These are phyloP conservation scores for Andrena minutula DNA, from an alignment of 2,888 invertebrate genomes.

Conservation along the genomic window DNA sequence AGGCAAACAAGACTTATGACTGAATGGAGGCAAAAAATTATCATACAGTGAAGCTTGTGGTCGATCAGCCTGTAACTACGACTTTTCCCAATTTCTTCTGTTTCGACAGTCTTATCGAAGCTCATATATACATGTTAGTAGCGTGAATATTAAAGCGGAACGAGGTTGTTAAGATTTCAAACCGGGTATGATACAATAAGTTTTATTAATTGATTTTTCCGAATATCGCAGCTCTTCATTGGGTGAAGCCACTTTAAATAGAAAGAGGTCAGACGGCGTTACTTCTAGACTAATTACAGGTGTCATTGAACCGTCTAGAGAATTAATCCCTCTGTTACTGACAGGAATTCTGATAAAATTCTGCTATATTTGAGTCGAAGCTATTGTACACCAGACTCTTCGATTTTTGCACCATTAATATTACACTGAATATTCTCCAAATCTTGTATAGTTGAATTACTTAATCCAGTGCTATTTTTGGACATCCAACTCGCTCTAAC, in stretches of 20 bases:
- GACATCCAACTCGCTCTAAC: no score
- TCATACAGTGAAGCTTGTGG: no score
- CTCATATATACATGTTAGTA: neutral
- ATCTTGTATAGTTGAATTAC: neutral
- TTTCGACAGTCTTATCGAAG: neutral
- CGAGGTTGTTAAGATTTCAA: neutral
- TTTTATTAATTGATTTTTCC: constrained; percentile 52
- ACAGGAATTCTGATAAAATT: constrained; percentile 60
- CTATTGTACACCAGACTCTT: constrained; percentile 34
- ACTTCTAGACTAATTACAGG: constrained; percentile 70
- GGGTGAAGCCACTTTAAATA: constrained; percentile 66
- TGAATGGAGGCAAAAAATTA: no score
- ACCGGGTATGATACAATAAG: neutral
- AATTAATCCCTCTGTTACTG: constrained; percentile 60
- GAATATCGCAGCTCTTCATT: constrained; percentile 54
- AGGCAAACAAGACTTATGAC: no score
- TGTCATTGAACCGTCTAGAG: constrained; percentile 70
- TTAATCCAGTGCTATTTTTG: no score
- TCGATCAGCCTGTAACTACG: no score
- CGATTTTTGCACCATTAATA: constrained; percentile 26
- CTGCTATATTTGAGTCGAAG: constrained; percentile 57
- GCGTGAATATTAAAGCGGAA: no score
- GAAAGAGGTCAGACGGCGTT: constrained; percentile 71
- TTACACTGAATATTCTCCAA: neutral
- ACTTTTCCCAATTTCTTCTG: neutral